A percentile compares a stretch with the other conserved stretches of the same genome.
Evolutionary conservation across 2,797 vertebrate species (phyloP).

Genomic region (Chiroxiphia lanceolata): DNA sequence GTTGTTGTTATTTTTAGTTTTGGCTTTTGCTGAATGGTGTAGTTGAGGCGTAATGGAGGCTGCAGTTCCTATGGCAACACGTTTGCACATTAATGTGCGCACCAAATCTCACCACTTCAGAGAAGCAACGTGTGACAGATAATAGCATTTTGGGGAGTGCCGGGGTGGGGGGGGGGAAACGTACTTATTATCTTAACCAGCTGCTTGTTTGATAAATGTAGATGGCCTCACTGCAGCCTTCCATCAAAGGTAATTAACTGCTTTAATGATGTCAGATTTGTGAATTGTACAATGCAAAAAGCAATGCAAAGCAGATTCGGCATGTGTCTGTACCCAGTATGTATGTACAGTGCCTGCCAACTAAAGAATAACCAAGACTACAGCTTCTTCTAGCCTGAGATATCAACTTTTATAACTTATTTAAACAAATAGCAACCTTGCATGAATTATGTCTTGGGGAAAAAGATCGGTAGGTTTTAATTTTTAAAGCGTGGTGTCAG

Average conservation of each 20-base stretch:
- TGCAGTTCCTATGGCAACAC: conserved; percentile 73
- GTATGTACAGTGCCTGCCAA: conserved; percentile 89
- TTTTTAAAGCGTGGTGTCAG: conserved; percentile 37
- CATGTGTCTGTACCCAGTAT: conserved; percentile 89
- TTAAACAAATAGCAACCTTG: conserved; percentile 86
- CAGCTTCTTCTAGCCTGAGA: conserved; percentile 86
- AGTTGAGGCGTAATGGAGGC: conserved; percentile 75
- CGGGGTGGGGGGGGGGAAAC: not conserved
- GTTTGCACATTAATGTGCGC: conserved; percentile 62
- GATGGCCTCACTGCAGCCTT: conserved; percentile 58
- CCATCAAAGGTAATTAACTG: conserved; percentile 69
- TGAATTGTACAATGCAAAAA: conserved; percentile 92
- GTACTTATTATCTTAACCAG: conserved; percentile 54
- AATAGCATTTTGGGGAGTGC: conserved; percentile 33
- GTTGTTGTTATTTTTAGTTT: conserved; percentile 54
- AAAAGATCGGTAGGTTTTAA: conserved; percentile 74
- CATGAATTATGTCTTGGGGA: conserved; percentile 86
- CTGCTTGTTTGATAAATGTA: conserved; percentile 61
- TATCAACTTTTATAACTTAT: conserved; percentile 88
- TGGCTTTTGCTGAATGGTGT: conserved; percentile 84
- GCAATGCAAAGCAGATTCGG: conserved; percentile 85
- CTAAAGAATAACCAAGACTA: conserved; percentile 79
- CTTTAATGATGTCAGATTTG: conserved; percentile 84
- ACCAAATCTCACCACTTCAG: conserved; percentile 54
- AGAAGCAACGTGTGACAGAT: conserved; percentile 52